Percentiles rank a stretch among this genome's conserved stretches.
These are phyloP conservation scores for Parnassius mnemosyne DNA, from an alignment of 2,888 invertebrate species.

Conservation along the genomic window DNA sequence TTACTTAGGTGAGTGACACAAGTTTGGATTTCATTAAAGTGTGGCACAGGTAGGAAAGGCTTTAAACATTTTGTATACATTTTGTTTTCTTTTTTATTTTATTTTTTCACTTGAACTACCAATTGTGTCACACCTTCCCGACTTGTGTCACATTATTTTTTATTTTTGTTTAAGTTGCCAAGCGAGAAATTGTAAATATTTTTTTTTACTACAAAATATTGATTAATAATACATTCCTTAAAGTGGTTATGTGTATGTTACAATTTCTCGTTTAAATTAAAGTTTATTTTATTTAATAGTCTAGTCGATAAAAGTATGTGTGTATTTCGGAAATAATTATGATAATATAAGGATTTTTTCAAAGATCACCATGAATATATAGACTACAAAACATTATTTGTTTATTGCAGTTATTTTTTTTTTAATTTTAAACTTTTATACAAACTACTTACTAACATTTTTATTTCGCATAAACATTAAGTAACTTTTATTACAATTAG, in stretches of 20 bases:
- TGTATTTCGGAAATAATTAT: no score
- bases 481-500: no score
- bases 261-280: conserved; percentile 17
- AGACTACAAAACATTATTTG: no score
- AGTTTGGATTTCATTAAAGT: conserved; percentile 64
- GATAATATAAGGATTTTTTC: no score
- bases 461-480: background rate
- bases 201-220: conserved; percentile 19
- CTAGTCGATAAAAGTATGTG: no score
- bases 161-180: conserved; percentile 31
- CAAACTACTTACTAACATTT: background rate
- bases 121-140: conserved; percentile 78
- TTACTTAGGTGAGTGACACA: conserved; percentile 77
- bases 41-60: conserved; percentile 81
- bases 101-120: conserved; percentile 40
- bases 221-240: no score
- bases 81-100: conserved; percentile 28
- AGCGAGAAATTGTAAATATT: conserved; percentile 25
- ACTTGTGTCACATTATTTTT: conserved; percentile 77
- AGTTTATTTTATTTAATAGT: no score
- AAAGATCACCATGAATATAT: no score
- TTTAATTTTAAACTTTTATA: background rate
- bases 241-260: conserved; percentile 20
- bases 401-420: background rate
- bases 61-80: conserved; percentile 30